Percentiles rank a stretch among this genome's conserved stretches.
Conservation (phyloP, 2,888 invertebrate species). For the Osmoderma eremita region DNA sequence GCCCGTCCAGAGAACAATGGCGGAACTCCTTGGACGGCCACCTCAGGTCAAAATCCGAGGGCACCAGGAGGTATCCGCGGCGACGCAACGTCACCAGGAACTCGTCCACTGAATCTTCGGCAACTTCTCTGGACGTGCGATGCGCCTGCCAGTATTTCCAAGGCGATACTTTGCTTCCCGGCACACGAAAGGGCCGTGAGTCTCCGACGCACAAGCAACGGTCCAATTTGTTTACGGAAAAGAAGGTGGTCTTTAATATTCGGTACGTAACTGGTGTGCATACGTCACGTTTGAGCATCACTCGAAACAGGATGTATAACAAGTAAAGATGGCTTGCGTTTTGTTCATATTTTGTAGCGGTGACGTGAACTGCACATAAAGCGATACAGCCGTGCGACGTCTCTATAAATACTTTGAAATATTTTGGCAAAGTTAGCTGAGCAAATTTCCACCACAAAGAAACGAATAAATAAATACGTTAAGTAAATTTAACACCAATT, state of each 20-base stretch:
- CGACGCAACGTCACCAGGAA: constrained; percentile 76
- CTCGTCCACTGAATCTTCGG: constrained; percentile 73
- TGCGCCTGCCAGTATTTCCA: constrained; percentile 88
- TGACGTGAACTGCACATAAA: not conserved
- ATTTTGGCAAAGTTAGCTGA: constrained; percentile 30
- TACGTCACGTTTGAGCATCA: not conserved
- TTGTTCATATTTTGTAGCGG: constrained; percentile 8
- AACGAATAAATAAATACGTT: constrained; percentile 4
- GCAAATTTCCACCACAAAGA: not conserved
- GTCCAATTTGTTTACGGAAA: constrained; percentile 23
- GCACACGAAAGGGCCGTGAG: constrained; percentile 61
- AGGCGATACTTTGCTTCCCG: constrained; percentile 81
- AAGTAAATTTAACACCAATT: no score
- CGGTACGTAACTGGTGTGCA: constrained; percentile 18
- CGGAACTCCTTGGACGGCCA: constrained; percentile 37
- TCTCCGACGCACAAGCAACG: not conserved
- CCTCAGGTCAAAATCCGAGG: constrained; percentile 76
- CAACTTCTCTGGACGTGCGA: constrained; percentile 78
- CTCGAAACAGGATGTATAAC: not conserved
- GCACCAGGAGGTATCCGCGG: constrained; percentile 69
- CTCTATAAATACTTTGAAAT: constrained; percentile 30
- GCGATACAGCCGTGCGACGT: not conserved
- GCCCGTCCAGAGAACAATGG: constrained; percentile 23
- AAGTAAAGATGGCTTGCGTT: not conserved
- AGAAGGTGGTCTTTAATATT: constrained; percentile 22